Evolutionary conservation across 2,113 vertebrate species (phyloP).

Genomic region (Halichoerus grypus): DNA sequence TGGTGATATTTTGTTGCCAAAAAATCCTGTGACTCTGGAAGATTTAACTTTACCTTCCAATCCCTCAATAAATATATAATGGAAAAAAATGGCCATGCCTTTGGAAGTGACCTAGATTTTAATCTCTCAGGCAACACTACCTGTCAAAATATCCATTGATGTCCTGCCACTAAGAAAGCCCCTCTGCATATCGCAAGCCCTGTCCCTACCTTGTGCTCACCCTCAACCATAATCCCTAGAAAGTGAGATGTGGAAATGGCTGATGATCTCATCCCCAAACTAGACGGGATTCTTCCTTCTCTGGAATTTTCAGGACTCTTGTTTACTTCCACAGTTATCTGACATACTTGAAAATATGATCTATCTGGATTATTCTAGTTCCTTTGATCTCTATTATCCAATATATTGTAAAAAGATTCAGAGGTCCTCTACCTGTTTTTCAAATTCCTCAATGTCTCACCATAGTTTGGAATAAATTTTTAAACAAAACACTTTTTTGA

Average conservation of each 20-base stretch:
- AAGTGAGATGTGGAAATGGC: background rate
- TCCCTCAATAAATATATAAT: background rate
- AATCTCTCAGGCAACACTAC: background rate
- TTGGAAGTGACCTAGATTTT: background rate
- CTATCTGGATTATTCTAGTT: background rate
- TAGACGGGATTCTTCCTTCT: background rate
- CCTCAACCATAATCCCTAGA: background rate
- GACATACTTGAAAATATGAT: background rate
- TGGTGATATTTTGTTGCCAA: background rate
- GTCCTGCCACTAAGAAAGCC: background rate
- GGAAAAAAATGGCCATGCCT: background rate
- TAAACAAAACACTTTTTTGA: background rate
- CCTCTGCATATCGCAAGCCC: background rate
- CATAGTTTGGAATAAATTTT: background rate
- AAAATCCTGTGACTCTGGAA: background rate
- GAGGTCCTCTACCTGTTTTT: background rate
- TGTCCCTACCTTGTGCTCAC: background rate
- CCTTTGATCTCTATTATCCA: background rate
- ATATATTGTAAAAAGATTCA: background rate
- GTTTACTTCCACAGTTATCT: background rate
- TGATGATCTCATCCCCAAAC: background rate
- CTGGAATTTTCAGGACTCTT: background rate
- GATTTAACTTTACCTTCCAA: background rate
- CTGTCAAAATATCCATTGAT: background rate
- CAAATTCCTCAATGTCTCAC: background rate